Evolutionary conservation across 2,888 invertebrate species (phyloP).

Genomic region (Lasius platythorax): DNA sequence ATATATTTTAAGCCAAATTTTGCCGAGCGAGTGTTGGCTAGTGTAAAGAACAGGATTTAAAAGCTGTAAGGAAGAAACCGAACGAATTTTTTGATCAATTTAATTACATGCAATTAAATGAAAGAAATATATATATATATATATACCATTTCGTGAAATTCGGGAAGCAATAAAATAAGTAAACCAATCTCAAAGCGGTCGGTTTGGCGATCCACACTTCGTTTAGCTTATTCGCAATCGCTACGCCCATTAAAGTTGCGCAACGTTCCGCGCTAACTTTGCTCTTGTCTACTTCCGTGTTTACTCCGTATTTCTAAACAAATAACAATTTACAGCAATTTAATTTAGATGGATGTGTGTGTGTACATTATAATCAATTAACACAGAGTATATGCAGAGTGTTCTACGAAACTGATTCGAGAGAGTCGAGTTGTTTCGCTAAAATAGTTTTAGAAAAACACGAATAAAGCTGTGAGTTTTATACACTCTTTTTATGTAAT

Average conservation of each 20-base stretch:
- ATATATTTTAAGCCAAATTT: neutral
- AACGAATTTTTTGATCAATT: constrained; percentile 13
- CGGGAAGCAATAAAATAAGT: constrained; percentile 78
- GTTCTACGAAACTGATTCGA: neutral
- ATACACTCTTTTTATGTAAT: neutral
- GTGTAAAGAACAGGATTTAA: neutral
- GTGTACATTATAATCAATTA: neutral
- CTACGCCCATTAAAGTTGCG: constrained; percentile 88
- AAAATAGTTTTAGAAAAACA: neutral
- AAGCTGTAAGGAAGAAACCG: neutral
- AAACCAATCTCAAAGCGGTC: constrained; percentile 73
- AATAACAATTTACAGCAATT: constrained; percentile 14
- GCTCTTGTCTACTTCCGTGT: constrained; percentile 85
- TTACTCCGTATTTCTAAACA: constrained; percentile 83
- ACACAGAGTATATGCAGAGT: neutral
- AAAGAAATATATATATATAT: neutral
- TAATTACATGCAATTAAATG: constrained; percentile 21
- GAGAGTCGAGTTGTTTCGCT: neutral
- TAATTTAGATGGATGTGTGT: neutral
- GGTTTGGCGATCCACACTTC: constrained; percentile 90
- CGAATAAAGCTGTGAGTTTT: neutral
- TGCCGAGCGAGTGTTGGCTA: neutral
- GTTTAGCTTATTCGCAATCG: constrained; percentile 88
- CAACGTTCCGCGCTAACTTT: constrained; percentile 88
- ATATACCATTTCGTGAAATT: constrained; percentile 77